phyloP scores from a whole-genome alignment of 2,888 invertebrate genomes.

The Microplitis manilae region DNA sequence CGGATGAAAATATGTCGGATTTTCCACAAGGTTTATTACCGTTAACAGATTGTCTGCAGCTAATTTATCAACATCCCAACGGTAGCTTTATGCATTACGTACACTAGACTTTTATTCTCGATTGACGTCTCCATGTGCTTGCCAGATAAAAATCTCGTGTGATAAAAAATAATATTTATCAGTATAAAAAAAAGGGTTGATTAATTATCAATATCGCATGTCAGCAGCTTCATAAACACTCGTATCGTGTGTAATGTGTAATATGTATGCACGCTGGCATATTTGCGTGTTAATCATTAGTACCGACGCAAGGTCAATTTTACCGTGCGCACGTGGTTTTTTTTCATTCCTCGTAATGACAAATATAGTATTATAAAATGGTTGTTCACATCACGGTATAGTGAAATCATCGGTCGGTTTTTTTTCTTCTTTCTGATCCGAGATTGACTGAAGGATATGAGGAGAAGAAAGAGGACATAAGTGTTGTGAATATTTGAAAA shows the following conservation, averaged over 20 bases:
- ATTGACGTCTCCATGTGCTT: background rate
- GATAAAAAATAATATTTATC: background rate
- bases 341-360: background rate
- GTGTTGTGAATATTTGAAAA: background rate
- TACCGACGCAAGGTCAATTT: slow-evolving; percentile 4
- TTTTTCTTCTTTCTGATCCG: too few relatives aligned
- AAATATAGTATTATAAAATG: background rate
- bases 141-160: background rate
- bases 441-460: too few relatives aligned
- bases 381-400: too few relatives aligned
- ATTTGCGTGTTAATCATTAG: slow-evolving; percentile 5
- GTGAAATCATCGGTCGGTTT: too few relatives aligned
- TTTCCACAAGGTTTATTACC: background rate
- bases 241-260: background rate
- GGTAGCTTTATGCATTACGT: background rate
- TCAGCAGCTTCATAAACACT: background rate
- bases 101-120: background rate
- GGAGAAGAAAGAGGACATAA: too few relatives aligned
- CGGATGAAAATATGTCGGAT: background rate
- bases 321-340: background rate
- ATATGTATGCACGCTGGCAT: background rate
- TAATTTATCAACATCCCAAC: background rate
- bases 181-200: background rate
- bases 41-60: background rate
- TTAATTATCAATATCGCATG: slow-evolving; percentile 1